Evolutionary conservation across 1,140 invertebrate genomes (phyloP).

Genomic region (Listronotus oregonensis): DNA sequence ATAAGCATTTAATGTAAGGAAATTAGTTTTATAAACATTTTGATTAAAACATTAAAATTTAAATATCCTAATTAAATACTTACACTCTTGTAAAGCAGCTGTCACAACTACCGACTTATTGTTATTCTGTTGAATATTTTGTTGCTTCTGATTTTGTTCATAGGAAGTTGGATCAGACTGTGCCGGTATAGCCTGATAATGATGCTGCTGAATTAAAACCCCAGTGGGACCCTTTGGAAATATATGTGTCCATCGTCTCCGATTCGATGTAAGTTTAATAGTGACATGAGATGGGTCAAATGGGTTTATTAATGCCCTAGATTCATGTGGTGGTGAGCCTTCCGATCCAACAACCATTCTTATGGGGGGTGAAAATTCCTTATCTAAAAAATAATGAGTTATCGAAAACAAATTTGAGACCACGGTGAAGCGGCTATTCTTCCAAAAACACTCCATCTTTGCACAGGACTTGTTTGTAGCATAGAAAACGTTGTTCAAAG

Average conservation of each 20-base stretch:
- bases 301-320: constrained; percentile 87
- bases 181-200: constrained; percentile 82
- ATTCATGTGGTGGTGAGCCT: constrained; percentile 56
- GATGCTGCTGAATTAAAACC: constrained; percentile 89
- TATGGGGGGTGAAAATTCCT: constrained; percentile 62
- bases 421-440: too few species aligned
- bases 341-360: constrained; percentile 64
- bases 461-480: too few species aligned
- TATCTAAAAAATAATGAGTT: constrained; percentile 47
- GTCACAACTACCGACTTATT: constrained; percentile 34
- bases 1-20: too few species aligned
- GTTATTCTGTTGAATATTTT: not conserved
- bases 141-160: constrained; percentile 10
- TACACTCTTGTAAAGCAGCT: constrained; percentile 47
- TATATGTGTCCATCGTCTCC: constrained; percentile 96
- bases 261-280: constrained; percentile 94
- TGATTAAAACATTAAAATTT: too few species aligned
- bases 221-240: constrained; percentile 94
- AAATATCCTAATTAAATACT: constrained; percentile 12
- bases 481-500: too few species aligned
- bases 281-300: constrained; percentile 97
- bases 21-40: too few species aligned
- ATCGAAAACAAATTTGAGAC: not conserved
- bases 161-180: constrained; percentile 48
- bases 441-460: too few species aligned